Base-by-base conservation (phyloP, 2,113 vertebrate genomes). In the Pithys albifrons region DNA sequence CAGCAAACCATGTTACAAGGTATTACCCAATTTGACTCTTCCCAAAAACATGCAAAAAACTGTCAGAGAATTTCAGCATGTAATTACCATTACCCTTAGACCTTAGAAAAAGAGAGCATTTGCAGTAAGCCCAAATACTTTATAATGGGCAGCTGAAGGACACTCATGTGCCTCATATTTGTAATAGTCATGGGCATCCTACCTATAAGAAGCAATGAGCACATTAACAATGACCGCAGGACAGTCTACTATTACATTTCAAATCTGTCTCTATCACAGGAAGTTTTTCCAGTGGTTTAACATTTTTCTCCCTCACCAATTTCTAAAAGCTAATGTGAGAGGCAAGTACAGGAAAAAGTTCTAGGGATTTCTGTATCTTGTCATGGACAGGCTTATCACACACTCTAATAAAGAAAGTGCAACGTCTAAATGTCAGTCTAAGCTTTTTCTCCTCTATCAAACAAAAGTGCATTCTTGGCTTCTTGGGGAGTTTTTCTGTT, bases 381-480 rank as follows among this genome's bases (percentile, higher is more conserved):
- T 94, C 88, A 55, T 55, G 70, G 70, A 80, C 75, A 88, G 78
- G 58, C 58, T 95, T 88, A 95, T 90, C 84, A 64, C 55, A 61
- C 74, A 71, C 66, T 74, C 62, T 87, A 95, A 93, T 85, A 96
- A 71, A 71, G 73, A 84, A 95, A 91, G 62, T 79, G 72, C 55
- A 94, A 77, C 81, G 75, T 59, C 51, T 80, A 54, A 43, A 20
- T 29, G 96, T 96, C 94, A 93, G 58, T 62, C 59, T 74, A 62
- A 91, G 81, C 27, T 91, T 94, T 93, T 96, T 95, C 91, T 94
- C 37, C 86, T 91, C 92, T 82, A 61, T 96, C 95, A 96, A 94
- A 90, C 87, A 79, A 29, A 96, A 96, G 78, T 87, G 58, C 64
- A 62, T 94, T 57, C 86, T 75, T 83, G 46, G 48, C n/a, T 97